Evolutionary conservation across 53 echinoderm and acorn worm genomes (phyloP).

Genomic region (Paracentrotus lividus): DNA sequence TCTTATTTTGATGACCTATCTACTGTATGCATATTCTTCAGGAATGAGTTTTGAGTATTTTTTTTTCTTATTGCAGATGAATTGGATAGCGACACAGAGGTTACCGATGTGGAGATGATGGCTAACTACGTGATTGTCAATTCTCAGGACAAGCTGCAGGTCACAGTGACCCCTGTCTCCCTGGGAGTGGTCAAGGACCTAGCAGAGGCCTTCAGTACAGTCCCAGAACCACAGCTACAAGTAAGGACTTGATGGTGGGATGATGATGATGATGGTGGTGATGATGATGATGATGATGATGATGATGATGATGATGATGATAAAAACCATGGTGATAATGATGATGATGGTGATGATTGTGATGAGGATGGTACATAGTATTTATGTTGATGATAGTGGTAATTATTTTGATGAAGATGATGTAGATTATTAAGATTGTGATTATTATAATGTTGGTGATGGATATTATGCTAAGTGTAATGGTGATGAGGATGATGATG

Average conservation of each 20-base stretch:
- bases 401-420: conserved; percentile 1
- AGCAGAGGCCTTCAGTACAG: conserved; percentile 81
- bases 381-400: neutral
- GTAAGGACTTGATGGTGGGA: conserved; percentile 16
- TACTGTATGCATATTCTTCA: too few relatives aligned
- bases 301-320: conserved; percentile 32
- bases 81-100: conserved; percentile 81
- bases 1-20: too few relatives aligned
- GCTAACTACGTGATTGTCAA: conserved; percentile 95
- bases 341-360: neutral
- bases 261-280: conserved; percentile 19
- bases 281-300: conserved; percentile 1
- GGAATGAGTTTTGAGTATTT: too few relatives aligned
- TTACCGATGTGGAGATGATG: conserved; percentile 79
- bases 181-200: conserved; percentile 86
- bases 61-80: conserved; percentile 80
- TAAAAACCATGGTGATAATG: conserved; percentile 57
- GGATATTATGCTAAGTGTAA: neutral
- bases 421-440: neutral
- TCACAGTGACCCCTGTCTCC: conserved; percentile 87
- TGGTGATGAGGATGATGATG: neutral
- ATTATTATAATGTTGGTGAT: conserved; percentile 2
- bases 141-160: conserved; percentile 84
- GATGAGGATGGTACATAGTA: neutral
- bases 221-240: conserved; percentile 75